Base-by-base conservation (phyloP, 1,140 invertebrate species). In the Arctopsyche grandis region DNA sequence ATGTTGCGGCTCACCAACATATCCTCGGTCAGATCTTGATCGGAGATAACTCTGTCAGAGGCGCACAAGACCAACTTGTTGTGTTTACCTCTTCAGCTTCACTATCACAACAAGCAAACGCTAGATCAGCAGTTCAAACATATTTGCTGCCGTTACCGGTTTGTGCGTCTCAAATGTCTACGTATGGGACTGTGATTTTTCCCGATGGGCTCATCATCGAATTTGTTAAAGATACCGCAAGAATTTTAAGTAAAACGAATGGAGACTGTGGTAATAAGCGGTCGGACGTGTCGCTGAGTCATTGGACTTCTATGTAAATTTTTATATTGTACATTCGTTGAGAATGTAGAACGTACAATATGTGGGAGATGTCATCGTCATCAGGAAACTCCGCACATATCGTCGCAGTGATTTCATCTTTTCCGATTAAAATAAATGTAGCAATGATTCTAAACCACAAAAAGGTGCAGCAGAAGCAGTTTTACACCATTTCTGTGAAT, bases 61-160 rank as follows among this genome's bases (percentile, higher is more conserved):
- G 56, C 24, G 43, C 74, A 63, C 58, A 76, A 76, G 74, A 43
- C 74, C 74, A 76, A 76, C 74, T 76, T 76, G 74, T 76, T 63
- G 56, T 76, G 74, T 76, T 76, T 76, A 76, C 74, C 74, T 76
- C 74, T 76, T 63, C 74, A 44, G 22, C 46, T 52, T 76, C 52
- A 29, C 71, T 74, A 74, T 74, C 71, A 58, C 12, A 74, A 74
- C 71, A 74, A 74, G 71, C 52, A 56, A 29, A 58, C 46, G 71
- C 46, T 56, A 24, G 48, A 74, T 74, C 71, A 71, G 48, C 71
- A 48, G 24, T 58, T 74, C 43, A 74, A 56, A 58, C 52, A 44
- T 29, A 56, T 74, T 74, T 71, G 69, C 69, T 46, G 43, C 44
- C 48, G 48, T 52, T 52, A 16, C 48, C 16, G 48, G 16, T 52